These are phyloP conservation scores for Dolomedes plantarius DNA, from an alignment of 2,888 invertebrate genomes.

Conservation along the genomic window DNA sequence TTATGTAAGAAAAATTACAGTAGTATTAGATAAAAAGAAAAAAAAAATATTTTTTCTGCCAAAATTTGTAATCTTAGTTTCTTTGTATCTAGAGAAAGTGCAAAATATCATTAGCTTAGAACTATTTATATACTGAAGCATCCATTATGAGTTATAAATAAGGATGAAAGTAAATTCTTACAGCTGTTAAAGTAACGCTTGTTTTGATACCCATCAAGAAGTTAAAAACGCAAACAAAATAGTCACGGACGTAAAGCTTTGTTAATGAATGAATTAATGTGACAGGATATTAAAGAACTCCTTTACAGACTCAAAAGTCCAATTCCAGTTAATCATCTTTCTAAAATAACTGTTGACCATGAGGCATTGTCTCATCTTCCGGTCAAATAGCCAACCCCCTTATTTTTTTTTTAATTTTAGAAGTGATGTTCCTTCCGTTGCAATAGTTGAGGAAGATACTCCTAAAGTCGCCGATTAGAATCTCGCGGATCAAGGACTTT, in stretches of 20 bases:
- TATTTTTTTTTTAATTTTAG: conserved; percentile 52
- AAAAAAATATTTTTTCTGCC: too few species aligned
- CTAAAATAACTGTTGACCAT: conserved; percentile 2
- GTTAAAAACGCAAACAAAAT: too few species aligned
- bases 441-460: conserved; percentile 22
- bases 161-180: too few species aligned
- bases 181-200: too few species aligned
- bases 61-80: too few species aligned
- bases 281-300: not conserved
- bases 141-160: too few species aligned
- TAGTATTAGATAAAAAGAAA: too few species aligned
- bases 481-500: conserved; percentile 50
- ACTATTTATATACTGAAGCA: too few species aligned
- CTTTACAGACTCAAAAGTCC: not conserved
- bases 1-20: too few species aligned
- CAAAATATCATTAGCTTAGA: too few species aligned
- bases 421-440: conserved; percentile 44
- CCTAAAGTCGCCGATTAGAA: conserved; percentile 36
- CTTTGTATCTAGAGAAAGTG: too few species aligned
- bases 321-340: not conserved
- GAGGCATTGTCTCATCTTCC: conserved; percentile 14
- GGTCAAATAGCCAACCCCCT: not conserved
- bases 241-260: not conserved
- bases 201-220: too few species aligned
- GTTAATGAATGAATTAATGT: not conserved